phyloP scores from a whole-genome alignment of 2,888 invertebrate genomes.

The Spisula subtruncata region DNA sequence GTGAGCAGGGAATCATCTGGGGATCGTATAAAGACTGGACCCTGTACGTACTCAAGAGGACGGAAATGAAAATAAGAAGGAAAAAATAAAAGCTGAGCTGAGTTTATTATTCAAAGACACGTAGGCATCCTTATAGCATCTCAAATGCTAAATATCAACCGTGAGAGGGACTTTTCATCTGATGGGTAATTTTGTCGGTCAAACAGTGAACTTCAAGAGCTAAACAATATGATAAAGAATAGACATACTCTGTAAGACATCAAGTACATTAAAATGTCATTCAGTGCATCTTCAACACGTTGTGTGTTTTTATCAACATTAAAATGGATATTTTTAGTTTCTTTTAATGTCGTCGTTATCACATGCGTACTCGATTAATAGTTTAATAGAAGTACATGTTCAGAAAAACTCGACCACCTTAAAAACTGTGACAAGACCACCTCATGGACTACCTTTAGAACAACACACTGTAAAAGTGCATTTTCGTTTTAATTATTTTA shows the following conservation, averaged over 20 bases:
- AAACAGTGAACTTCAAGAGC: neutral
- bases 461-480: no score
- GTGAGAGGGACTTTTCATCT: neutral
- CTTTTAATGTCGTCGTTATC: neutral
- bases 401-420: no score
- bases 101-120: neutral
- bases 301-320: neutral
- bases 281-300: neutral
- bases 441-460: no score
- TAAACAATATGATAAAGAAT: neutral
- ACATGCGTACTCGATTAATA: no score
- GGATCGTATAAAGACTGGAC: slow-evolving; percentile 74
- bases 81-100: slow-evolving; percentile 4
- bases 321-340: neutral
- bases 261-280: neutral
- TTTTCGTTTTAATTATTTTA: no score
- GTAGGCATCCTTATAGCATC: neutral
- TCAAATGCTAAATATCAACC: no score
- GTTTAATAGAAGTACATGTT: no score
- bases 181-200: neutral
- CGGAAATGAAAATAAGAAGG: slow-evolving; percentile 72
- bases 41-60: slow-evolving; percentile 72
- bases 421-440: no score
- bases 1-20: slow-evolving; percentile 74
- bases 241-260: neutral